Percentiles rank a stretch among this genome's conserved stretches.
Conservation (phyloP, 2,888 invertebrate genomes). For the Prosopocoilus inquinatus region DNA sequence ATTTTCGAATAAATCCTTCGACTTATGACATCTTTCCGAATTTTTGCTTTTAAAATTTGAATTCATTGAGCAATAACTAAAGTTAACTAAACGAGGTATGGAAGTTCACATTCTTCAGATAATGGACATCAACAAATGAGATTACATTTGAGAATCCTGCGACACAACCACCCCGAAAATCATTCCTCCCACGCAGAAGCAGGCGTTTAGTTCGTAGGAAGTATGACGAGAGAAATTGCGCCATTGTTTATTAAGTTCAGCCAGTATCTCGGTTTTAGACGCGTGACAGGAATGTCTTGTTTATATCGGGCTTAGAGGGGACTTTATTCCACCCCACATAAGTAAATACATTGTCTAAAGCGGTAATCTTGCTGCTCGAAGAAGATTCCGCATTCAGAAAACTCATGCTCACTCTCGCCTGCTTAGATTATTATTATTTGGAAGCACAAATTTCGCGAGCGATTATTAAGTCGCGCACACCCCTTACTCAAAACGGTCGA, state of each 20-base stretch:
- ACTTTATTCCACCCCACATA: background rate
- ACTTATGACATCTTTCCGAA: no score
- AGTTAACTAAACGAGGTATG: no score
- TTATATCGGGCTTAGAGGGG: slow-evolving; percentile 13
- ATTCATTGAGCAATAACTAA: no score
- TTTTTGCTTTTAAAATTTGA: no score
- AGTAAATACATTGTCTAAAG: background rate
- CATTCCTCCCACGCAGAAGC: slow-evolving; percentile 18
- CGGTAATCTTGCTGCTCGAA: background rate
- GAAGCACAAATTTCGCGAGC: background rate
- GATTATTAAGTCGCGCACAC: no score
- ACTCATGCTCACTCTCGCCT: background rate
- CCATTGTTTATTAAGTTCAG: slow-evolving; percentile 32
- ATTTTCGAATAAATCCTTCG: no score
- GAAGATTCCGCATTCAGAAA: background rate
- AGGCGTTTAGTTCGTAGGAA: slow-evolving; percentile 7
- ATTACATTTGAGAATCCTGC: slow-evolving; percentile 24
- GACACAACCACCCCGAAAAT: slow-evolving; percentile 20
- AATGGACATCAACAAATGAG: slow-evolving; percentile 30
- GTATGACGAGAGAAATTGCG: slow-evolving; percentile 25
- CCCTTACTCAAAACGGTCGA: no score
- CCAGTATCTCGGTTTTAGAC: slow-evolving; percentile 29
- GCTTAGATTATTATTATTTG: background rate
- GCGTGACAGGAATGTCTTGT: slow-evolving; percentile 30
- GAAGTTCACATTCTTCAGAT: slow-evolving; percentile 22